Evolutionary conservation across 1,140 invertebrate species (phyloP).

Genomic region (Ericerus pela): DNA sequence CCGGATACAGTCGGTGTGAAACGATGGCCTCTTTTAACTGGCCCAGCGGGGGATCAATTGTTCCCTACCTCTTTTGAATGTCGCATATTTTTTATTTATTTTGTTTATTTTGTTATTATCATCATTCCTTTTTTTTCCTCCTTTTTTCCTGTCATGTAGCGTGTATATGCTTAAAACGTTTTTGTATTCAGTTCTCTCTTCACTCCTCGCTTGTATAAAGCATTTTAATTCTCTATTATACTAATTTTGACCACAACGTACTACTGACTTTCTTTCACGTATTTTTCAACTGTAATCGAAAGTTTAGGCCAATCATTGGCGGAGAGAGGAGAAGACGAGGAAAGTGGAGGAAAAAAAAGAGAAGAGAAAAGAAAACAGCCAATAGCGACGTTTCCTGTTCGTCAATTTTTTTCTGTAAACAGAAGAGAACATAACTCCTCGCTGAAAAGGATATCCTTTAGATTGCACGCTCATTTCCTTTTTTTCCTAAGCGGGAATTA

Average conservation of each 20-base stretch:
- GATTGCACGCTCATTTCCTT: background rate
- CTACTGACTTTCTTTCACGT: background rate
- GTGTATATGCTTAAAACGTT: background rate
- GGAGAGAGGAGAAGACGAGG: too few relatives aligned
- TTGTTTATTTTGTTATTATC: too few relatives aligned
- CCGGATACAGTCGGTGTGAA: background rate
- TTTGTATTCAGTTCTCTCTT: background rate
- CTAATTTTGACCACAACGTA: background rate
- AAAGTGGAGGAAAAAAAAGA: too few relatives aligned
- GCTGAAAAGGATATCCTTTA: background rate
- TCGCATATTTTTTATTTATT: too few relatives aligned
- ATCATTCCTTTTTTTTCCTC: too few relatives aligned
- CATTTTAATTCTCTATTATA: background rate
- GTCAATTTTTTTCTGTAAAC: background rate
- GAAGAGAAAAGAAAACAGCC: background rate
- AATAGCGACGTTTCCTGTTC: background rate
- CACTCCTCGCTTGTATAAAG: background rate
- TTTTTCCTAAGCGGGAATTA: background rate
- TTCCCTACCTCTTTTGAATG: too few relatives aligned
- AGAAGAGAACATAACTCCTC: background rate
- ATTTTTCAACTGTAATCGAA: background rate
- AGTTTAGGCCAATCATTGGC: background rate
- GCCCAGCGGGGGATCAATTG: background rate
- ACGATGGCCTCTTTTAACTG: background rate
- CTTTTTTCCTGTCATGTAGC: too few relatives aligned